A percentile compares a stretch with the other conserved stretches of the same genome.
phyloP scores from a whole-genome alignment of 2,888 invertebrate genomes.

The Hermaeophaga mercurialis region DNA sequence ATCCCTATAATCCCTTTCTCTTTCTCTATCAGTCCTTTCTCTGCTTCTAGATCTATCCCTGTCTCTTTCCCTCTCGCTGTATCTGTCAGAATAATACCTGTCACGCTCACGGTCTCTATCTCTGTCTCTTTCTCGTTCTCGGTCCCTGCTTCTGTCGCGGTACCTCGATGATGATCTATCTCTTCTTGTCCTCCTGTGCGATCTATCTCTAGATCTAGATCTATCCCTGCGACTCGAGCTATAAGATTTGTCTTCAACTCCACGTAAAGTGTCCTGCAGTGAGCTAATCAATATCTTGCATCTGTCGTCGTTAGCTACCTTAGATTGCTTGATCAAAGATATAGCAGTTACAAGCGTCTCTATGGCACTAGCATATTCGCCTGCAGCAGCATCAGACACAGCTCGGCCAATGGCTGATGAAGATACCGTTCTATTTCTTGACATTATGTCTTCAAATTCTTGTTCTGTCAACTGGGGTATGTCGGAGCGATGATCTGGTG shows the following conservation, averaged over 20 bases:
- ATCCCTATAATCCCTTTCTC: constrained; percentile 73
- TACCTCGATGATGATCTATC: constrained; percentile 58
- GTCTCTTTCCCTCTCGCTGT: constrained; percentile 64
- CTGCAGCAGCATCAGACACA: constrained; percentile 95
- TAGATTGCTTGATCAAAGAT: constrained; percentile 95
- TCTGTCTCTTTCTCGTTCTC: constrained; percentile 64
- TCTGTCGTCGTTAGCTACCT: constrained; percentile 90
- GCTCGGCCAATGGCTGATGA: constrained; percentile 95
- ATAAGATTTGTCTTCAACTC: constrained; percentile 97
- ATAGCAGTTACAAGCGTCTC: constrained; percentile 99
- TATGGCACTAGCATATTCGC: constrained; percentile 97
- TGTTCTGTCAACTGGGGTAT: constrained; percentile 80
- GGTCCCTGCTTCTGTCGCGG: constrained; percentile 64
- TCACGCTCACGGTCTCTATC: constrained; percentile 61
- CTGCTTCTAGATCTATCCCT: constrained; percentile 61
- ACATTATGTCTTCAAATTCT: constrained; percentile 98
- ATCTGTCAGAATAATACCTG: constrained; percentile 58
- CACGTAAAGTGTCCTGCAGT: constrained; percentile 88
- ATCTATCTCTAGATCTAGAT: constrained; percentile 54
- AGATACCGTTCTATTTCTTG: constrained; percentile 94
- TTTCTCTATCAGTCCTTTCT: constrained; percentile 68
- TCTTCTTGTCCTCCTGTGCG: constrained; percentile 53
- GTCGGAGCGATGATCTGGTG: constrained; percentile 62
- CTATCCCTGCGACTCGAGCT: constrained; percentile 73
- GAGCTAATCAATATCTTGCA: constrained; percentile 98